Percentiles rank a stretch among this genome's conserved stretches.
These are phyloP conservation scores for Syngnathus typhle DNA, from an alignment of 2,113 vertebrate species.

Conservation along the genomic window DNA sequence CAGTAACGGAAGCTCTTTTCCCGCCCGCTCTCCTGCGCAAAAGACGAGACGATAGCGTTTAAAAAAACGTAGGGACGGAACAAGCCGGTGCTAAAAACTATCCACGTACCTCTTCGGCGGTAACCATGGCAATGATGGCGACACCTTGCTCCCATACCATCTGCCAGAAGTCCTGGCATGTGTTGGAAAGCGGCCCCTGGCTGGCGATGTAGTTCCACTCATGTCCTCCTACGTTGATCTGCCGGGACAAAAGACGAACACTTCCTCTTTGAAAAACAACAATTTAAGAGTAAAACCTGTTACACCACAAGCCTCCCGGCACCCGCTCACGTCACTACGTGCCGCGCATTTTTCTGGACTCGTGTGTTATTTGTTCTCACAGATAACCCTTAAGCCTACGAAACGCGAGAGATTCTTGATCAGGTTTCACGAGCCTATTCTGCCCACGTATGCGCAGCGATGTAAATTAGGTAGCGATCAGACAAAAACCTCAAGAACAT, in stretches of 20 bases:
- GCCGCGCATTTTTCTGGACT: not conserved
- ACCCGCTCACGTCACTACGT: not conserved
- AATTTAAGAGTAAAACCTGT: not conserved
- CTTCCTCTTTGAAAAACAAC: not conserved
- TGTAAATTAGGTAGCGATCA: not conserved
- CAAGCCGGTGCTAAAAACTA: no score
- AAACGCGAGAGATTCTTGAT: not conserved
- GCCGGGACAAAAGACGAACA: slow-evolving; percentile 5
- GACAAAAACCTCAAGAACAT: not conserved
- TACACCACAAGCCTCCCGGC: not conserved
- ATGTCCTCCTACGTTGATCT: slow-evolving; percentile 82
- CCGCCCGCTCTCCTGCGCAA: slow-evolving; percentile 81
- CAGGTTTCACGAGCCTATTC: not conserved
- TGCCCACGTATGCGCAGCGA: not conserved
- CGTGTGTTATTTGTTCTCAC: not conserved
- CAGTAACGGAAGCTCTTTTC: slow-evolving; percentile 97
- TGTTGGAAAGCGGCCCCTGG: slow-evolving; percentile 86
- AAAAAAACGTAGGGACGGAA: not conserved
- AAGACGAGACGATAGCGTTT: not conserved
- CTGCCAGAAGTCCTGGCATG: slow-evolving; percentile 98
- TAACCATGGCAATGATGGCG: slow-evolving; percentile 95
- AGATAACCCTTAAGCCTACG: not conserved
- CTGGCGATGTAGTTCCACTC: slow-evolving; percentile 96
- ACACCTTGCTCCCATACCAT: slow-evolving; percentile 98
- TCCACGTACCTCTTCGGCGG: slow-evolving; percentile 83